Evolutionary conservation across 2,888 invertebrate genomes (phyloP), one percentile per base, ranked within the genome.

Genomic region (Clepsis dumicolana): DNA sequence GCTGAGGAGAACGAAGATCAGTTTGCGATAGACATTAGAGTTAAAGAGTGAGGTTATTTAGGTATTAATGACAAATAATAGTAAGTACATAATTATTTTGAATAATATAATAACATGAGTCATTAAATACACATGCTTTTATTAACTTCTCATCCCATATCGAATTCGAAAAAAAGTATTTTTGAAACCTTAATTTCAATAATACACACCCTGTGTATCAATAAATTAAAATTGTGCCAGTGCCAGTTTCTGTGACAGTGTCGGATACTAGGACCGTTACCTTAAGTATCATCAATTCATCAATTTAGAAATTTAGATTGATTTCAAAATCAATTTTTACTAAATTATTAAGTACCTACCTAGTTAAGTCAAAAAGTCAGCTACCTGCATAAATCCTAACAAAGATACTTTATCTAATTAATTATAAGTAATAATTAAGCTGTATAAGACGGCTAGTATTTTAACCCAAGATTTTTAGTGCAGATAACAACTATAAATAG

Each of bases 1-100:
- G 74, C 68, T 7, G 80, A 81, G 18, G 73, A 76, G 1, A 76
- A 79, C 29, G 88, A 89, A 16, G 88, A 89, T 52, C 81, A 84
- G n/a, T 80, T 85, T 21, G 72, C 77, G 1, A 84, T 92, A 65
- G 91, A 92, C 71, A 76, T 91, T 64, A 85, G 92, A 74, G 76
- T 90, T 70, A 82, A 86, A 72, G 75, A 88, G 65, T 79, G 76
- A 77, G 5, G 14, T 60, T 27, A 12, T n/a, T 59, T 50, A n/a
- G n/a, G n/a, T n/a, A 35, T 29, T 27, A 3, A 35, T 1, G 12
- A 27, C 10, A 5, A 4, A 57, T 54, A 48, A 25, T 41, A 50
- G 56, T 67, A 56, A 57, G 54, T 25, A 56, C 32, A 2, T 25
- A 54, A 29, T 10, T 52, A 61, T 14, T 12, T 32, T 38, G 12